phyloP scores from a whole-genome alignment of 2,113 vertebrate species.

The Rafetus swinhoei region DNA sequence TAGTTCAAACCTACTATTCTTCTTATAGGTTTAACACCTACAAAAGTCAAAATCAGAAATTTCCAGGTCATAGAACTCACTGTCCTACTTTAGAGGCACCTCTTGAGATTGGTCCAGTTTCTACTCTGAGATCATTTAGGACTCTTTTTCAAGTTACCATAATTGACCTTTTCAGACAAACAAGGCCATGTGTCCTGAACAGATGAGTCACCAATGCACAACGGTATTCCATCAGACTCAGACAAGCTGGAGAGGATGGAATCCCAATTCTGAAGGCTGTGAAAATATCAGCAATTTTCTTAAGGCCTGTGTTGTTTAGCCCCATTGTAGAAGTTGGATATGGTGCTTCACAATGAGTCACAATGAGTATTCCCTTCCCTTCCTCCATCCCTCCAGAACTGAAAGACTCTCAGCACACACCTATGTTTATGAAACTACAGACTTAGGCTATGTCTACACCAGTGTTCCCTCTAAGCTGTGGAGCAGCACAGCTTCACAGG shows the following conservation, averaged over 20 bases:
- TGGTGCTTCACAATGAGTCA: rapidly evolving
- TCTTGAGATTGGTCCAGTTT: neutral
- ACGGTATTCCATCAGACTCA: no score
- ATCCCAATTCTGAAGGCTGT: neutral
- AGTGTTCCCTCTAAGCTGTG: no score
- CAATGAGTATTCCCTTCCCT: neutral
- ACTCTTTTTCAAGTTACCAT: neutral
- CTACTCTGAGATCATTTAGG: no score
- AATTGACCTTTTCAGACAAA: neutral
- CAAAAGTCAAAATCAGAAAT: neutral
- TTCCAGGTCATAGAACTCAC: neutral
- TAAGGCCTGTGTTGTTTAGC: neutral
- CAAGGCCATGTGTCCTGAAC: neutral
- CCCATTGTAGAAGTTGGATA: neutral
- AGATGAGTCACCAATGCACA: neutral
- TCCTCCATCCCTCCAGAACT: neutral
- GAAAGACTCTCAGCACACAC: neutral
- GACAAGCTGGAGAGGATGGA: neutral
- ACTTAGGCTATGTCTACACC: no score
- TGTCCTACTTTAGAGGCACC: neutral
- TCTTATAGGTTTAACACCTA: neutral
- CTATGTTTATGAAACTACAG: neutral
- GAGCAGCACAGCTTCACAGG: no score
- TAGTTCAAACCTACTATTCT: neutral
- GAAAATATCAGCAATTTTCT: neutral